These are phyloP conservation scores for Heterochromis multidens DNA, from an alignment of 2,113 vertebrate genomes.

Conservation along the genomic window DNA sequence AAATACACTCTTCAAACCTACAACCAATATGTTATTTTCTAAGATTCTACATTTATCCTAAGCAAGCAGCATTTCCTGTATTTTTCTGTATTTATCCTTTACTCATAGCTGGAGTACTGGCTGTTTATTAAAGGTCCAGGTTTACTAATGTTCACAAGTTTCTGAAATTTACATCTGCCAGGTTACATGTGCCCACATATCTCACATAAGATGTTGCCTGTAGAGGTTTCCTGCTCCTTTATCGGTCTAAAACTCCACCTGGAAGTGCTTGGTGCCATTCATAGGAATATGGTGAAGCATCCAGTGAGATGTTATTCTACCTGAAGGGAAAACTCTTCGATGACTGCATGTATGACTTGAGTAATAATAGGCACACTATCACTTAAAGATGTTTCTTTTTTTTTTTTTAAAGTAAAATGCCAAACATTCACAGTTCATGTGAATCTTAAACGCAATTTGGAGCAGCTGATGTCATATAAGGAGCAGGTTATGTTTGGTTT, in stretches of 20 bases:
- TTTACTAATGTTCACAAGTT: background rate
- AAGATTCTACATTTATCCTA: background rate
- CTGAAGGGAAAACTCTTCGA: background rate
- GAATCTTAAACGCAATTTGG: no score
- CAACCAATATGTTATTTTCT: background rate
- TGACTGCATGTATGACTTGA: background rate
- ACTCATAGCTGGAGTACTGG: background rate
- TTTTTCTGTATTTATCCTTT: no score
- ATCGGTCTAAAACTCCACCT: background rate
- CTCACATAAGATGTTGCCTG: background rate
- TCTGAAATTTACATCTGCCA: background rate
- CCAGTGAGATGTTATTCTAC: background rate
- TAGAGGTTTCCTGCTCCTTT: no score
- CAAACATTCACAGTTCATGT: background rate
- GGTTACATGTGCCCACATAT: background rate
- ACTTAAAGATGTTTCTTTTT: no score
- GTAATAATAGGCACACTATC: background rate
- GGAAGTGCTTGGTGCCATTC: background rate
- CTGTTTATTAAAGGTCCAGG: background rate
- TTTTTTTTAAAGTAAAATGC: background rate
- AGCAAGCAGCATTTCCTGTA: accelerated
- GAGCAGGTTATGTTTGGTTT: no score
- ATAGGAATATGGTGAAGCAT: background rate
- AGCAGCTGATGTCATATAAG: no score
- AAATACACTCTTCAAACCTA: accelerated